Conservation (phyloP, 2,797 vertebrate genomes). For the Anniella stebbinsi region DNA sequence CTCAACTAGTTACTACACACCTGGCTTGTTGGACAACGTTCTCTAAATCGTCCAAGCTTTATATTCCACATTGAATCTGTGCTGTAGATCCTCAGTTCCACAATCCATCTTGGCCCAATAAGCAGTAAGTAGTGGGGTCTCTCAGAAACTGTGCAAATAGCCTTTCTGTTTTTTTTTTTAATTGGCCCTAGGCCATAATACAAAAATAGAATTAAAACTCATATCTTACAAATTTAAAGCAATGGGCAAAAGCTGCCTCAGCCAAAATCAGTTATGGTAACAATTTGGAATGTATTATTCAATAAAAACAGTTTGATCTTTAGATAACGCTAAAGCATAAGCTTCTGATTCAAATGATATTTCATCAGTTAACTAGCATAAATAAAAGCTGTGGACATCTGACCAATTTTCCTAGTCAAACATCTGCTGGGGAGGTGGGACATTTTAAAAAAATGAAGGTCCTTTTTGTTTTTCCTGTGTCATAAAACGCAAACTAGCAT, state of each 20-base stretch:
- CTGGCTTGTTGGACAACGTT: no score
- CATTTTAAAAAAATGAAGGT: neutral
- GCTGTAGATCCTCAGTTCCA: no score
- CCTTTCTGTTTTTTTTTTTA: neutral
- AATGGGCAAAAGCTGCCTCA: neutral
- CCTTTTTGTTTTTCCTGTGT: neutral
- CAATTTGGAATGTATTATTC: neutral
- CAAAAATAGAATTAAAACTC: neutral
- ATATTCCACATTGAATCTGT: no score
- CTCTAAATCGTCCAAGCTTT: no score
- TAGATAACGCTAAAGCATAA: neutral
- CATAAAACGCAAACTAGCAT: neutral
- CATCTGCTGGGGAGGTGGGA: neutral
- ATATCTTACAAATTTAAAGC: no score
- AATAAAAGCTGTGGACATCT: neutral
- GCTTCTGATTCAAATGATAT: no score
- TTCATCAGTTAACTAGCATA: no score
- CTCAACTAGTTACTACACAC: no score
- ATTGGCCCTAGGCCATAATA: neutral
- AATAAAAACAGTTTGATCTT: neutral
- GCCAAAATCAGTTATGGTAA: neutral
- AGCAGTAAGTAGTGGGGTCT: no score
- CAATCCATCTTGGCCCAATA: no score
- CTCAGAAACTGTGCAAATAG: no score
- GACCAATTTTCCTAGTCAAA: neutral